Conservation (phyloP, 2,113 vertebrate genomes). For the Hypomesus transpacificus region DNA sequence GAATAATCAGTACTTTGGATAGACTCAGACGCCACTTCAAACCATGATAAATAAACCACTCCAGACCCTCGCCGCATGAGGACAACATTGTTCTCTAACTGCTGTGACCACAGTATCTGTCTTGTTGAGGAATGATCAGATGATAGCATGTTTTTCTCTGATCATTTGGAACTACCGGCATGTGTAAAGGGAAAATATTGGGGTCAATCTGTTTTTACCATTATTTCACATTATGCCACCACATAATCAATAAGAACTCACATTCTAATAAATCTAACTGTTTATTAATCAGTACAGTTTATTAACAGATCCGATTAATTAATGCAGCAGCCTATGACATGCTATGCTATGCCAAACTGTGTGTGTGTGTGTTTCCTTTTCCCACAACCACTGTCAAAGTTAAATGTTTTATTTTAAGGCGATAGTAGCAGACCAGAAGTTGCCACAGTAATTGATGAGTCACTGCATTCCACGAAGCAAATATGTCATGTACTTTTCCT, state of each 20-base stretch:
- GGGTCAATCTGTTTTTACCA: too few relatives aligned
- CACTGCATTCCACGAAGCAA: conserved; percentile 30
- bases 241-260: too few relatives aligned
- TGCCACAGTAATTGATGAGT: conserved; percentile 50
- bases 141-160: conserved; percentile 58
- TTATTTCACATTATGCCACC: too few relatives aligned
- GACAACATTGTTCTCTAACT: conserved; percentile 63
- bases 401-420: conserved; percentile 40
- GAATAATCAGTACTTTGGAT: conserved; percentile 73
- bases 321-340: too few relatives aligned
- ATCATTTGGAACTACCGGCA: conserved; percentile 48
- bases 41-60: conserved; percentile 71
- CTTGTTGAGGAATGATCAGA: conserved; percentile 71
- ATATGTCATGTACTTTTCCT: conserved; percentile 10
- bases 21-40: conserved; percentile 68
- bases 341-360: too few relatives aligned
- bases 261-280: too few relatives aligned
- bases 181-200: background rate
- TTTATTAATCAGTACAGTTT: too few relatives aligned
- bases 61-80: conserved; percentile 52
- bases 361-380: too few relatives aligned
- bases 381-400: background rate
- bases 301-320: too few relatives aligned
- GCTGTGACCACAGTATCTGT: conserved; percentile 66
- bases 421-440: conserved; percentile 43